phyloP scores from a whole-genome alignment of 2,888 invertebrate genomes.

The Aromia moschata region DNA sequence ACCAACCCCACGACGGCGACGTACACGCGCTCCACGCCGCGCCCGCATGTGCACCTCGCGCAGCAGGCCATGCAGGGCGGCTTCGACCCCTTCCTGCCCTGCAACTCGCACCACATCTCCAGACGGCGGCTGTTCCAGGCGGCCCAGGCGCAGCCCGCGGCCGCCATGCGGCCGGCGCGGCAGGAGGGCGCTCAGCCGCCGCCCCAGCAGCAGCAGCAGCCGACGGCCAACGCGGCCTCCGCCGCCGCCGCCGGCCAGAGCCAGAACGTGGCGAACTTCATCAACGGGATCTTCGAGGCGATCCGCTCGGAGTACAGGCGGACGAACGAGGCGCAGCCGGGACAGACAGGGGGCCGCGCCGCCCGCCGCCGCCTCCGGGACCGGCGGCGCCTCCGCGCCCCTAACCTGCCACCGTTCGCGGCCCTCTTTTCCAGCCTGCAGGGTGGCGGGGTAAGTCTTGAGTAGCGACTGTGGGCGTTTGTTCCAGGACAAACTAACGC shows the following conservation, averaged over 20 bases:
- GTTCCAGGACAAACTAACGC: too few relatives aligned
- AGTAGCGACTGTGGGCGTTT: too few relatives aligned
- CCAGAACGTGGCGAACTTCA: slow-evolving; percentile 45
- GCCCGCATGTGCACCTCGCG: slow-evolving; percentile 75
- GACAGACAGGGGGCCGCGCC: slow-evolving; percentile 21
- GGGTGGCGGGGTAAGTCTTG: slow-evolving; percentile 14
- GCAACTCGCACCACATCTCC: slow-evolving; percentile 75
- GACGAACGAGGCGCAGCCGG: slow-evolving; percentile 19
- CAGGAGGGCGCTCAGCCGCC: not conserved
- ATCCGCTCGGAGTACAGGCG: slow-evolving; percentile 44
- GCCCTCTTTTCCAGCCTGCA: slow-evolving; percentile 30
- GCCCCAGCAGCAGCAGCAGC: slow-evolving; percentile 1
- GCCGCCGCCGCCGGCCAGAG: slow-evolving; percentile 13
- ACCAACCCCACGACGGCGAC: slow-evolving; percentile 78
- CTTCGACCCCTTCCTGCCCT: slow-evolving; percentile 75
- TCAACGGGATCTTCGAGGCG: slow-evolving; percentile 49
- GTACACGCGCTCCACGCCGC: slow-evolving; percentile 73
- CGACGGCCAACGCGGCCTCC: not conserved
- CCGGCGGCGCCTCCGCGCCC: not conserved
- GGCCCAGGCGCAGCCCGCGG: slow-evolving; percentile 23
- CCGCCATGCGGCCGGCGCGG: slow-evolving; percentile 13
- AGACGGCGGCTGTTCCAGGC: slow-evolving; percentile 39
- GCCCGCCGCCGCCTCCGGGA: not conserved
- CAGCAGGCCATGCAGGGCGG: slow-evolving; percentile 67
- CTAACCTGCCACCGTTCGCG: slow-evolving; percentile 26